Base-by-base conservation (phyloP, 2,113 vertebrate species). In the Atlantisia rogersi region DNA sequence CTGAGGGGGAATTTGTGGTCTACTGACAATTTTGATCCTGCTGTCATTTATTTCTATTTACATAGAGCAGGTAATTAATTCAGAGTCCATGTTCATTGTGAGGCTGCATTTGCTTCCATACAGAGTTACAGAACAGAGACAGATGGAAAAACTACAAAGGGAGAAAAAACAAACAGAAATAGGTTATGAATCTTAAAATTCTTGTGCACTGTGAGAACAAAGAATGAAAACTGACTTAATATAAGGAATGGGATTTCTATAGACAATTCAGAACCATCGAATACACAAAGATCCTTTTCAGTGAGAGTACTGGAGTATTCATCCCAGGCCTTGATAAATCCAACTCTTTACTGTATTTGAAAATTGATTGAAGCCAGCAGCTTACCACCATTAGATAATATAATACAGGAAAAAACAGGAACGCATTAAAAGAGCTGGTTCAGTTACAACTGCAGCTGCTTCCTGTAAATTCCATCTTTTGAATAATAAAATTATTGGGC, bases 381-480 rank as follows among this genome's bases (percentile, higher is more conserved):
- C 77, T 95, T 95, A 95, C 79, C 14, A 8, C 65, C 37, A 26
- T 88, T 92, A 86, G 79, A 76, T 84, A 96, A 92, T 58, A 91
- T 32, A 94, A 92, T 76, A 63, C 50, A 93, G 86, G 40, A 87
- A 92, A 96, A 95, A 95, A 48, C 86, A 91, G 78, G 81, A 93
- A 79, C 71, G 89, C 79, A 83, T 93, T 95, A 91, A 92, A 96
- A 91, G 78, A 94, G 84, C 75, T 79, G 76, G 82, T 93, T 96
- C 91, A 84, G 88, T 91, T 95, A 88, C 46, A 91, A 97, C 86
- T 90, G 92, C 95, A 97, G 95, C 95, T 97, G 95, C 75, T 97
- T 88, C 92, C 73, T 92, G 86, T 84, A 97, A 97, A 92, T 73
- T 82, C 91, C 78, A 90, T 89, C 95, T 96, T 97, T 82, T 94